These are phyloP conservation scores for Lysandra bellargus DNA, from an alignment of 2,888 invertebrate genomes.

Conservation along the genomic window DNA sequence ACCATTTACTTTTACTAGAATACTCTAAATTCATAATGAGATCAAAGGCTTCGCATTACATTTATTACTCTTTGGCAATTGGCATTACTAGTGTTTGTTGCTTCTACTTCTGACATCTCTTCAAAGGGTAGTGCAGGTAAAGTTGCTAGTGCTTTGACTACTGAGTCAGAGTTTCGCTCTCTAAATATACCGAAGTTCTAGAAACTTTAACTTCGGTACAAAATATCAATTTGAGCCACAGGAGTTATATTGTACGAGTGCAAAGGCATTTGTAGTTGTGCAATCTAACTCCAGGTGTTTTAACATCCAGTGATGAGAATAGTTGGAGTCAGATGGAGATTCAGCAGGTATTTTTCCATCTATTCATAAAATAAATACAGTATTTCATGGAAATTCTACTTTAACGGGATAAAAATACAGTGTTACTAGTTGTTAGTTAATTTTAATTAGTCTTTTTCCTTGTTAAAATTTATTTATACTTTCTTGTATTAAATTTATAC, in stretches of 20 bases:
- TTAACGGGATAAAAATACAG: too few species aligned
- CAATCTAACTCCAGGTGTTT: neutral
- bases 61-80: too few species aligned
- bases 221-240: conserved; percentile 3
- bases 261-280: neutral
- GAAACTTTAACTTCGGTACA: conserved; percentile 6
- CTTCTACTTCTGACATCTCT: neutral
- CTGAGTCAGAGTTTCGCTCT: neutral
- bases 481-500: too few species aligned
- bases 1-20: neutral
- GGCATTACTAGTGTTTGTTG: neutral
- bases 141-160: conserved; percentile 20
- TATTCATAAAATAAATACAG: too few species aligned
- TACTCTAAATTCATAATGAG: neutral
- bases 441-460: too few species aligned
- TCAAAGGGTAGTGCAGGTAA: neutral
- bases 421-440: too few species aligned
- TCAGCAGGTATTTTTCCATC: too few species aligned
- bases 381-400: too few species aligned
- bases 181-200: conserved; percentile 23
- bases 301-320: neutral
- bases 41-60: neutral
- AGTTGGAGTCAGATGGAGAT: too few species aligned
- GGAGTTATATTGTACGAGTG: neutral
- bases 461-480: too few species aligned